Evolutionary conservation across 2,797 vertebrate genomes (phyloP), one percentile per base, ranked within the genome.

Genomic region (Galaxias olidus): DNA sequence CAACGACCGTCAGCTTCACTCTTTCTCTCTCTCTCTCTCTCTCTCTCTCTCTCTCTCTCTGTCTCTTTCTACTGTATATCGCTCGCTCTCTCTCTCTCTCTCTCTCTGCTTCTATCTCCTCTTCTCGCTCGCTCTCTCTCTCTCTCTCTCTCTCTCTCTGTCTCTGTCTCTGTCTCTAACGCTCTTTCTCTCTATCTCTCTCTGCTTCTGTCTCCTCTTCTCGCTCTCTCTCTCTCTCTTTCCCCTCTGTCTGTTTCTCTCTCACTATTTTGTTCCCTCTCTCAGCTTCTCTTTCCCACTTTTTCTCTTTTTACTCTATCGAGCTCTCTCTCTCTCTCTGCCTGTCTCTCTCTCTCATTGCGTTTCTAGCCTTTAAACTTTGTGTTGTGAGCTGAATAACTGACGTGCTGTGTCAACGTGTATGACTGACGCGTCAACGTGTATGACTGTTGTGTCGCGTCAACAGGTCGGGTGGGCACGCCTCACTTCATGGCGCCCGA

Each of bases 401-500:
- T 30, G 30, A 30, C 2, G 3, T 2, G 30, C 30, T 6, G 30
- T 3, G 30, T 2, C 6, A 30, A 30, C 30, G 30, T 30, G n/a
- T n/a, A n/a, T n/a, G n/a, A n/a, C 30, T 30, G 30, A 30, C 30
- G 30, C 6, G 30, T 2, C 6, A 30, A 30, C 30, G 30, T 30
- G n/a, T n/a, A n/a, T n/a, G n/a, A n/a, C 30, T 30, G 30, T 3
- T 6, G 30, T 30, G 30, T n/a, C 30, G 30, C 30, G 1, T 42
- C 62, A 72, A 52, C 82, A 98, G 97, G 96, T 66, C 94, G 97
- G 5, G 97, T 99, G 47, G 97, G 97, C 63, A 99, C 97, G 12
- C 97, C 97, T 72, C 97, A 98, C 87, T 98, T 99, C 88, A 99
- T 99, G 97, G 97, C 96, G 64, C 97, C 97, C 44, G 96, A 99